phyloP scores from a whole-genome alignment of 2,888 invertebrate species.

The Ennomos fuscantarius region DNA sequence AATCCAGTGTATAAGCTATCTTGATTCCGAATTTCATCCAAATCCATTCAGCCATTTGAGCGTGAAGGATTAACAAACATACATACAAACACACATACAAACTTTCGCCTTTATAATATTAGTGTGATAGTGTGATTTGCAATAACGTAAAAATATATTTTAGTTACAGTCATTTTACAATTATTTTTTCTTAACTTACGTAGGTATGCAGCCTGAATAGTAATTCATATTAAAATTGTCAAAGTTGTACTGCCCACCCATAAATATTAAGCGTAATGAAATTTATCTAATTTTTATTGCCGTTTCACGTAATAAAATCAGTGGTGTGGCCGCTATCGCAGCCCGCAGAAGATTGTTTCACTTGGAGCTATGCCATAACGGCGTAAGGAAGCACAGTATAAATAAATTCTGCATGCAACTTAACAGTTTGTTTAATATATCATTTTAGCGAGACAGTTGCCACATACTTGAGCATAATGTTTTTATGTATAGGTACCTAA shows the following conservation, averaged over 20 bases:
- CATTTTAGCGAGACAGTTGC: constrained; percentile 61
- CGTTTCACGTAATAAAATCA: constrained; percentile 73
- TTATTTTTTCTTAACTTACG: background rate
- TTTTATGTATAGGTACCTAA: too few relatives aligned
- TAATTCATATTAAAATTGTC: too few relatives aligned
- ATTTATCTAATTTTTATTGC: constrained; percentile 68
- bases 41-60: too few relatives aligned
- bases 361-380: constrained; percentile 81
- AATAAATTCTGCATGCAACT: constrained; percentile 84
- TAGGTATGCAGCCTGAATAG: too few relatives aligned
- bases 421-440: constrained; percentile 76
- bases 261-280: constrained; percentile 49
- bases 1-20: too few relatives aligned
- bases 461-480: constrained; percentile 45
- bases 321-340: constrained; percentile 69
- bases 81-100: too few relatives aligned
- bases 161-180: background rate
- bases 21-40: too few relatives aligned
- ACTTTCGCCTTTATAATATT: too few relatives aligned
- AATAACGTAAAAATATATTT: too few relatives aligned
- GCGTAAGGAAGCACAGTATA: constrained; percentile 81
- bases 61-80: too few relatives aligned
- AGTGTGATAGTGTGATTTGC: too few relatives aligned
- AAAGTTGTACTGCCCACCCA: background rate
- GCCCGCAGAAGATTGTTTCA: constrained; percentile 79